phyloP scores from a whole-genome alignment of 2,797 vertebrate species.

The Gastrophryne carolinensis region DNA sequence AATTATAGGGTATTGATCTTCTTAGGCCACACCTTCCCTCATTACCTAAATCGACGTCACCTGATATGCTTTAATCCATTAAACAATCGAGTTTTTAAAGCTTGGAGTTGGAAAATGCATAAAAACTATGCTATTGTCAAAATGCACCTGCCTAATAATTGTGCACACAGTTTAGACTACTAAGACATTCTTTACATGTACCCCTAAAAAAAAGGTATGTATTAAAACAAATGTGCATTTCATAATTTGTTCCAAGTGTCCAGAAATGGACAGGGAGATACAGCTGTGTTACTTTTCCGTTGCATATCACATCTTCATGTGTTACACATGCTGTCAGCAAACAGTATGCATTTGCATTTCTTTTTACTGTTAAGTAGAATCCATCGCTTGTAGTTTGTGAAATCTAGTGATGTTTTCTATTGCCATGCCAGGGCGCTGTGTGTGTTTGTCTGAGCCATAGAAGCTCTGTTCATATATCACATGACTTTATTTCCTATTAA shows the following conservation, averaged over 20 bases:
- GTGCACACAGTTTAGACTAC: too few relatives aligned
- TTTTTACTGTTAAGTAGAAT: background rate
- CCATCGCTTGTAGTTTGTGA: background rate
- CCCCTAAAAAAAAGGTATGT: too few relatives aligned
- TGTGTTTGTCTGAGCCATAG: slow-evolving; percentile 19
- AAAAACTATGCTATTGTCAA: too few relatives aligned
- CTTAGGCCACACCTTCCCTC: too few relatives aligned
- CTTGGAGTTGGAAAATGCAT: too few relatives aligned
- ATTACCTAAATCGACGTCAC: too few relatives aligned
- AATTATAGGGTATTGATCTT: too few relatives aligned
- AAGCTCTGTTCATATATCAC: slow-evolving; percentile 23
- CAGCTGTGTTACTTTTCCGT: slow-evolving; percentile 7
- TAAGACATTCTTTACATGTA: too few relatives aligned
- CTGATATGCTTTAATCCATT: too few relatives aligned
- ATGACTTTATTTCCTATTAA: slow-evolving; percentile 9
- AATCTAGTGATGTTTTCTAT: background rate
- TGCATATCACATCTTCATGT: slow-evolving; percentile 37
- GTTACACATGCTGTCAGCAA: slow-evolving; percentile 2
- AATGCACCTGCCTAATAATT: too few relatives aligned
- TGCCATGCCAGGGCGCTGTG: background rate
- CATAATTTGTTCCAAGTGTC: too few relatives aligned
- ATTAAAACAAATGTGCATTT: background rate
- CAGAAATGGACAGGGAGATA: background rate
- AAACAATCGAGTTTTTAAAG: too few relatives aligned
- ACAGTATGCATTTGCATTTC: background rate